Evolutionary conservation across 2,888 invertebrate genomes (phyloP).

Genomic region (Nebria brevicollis): DNA sequence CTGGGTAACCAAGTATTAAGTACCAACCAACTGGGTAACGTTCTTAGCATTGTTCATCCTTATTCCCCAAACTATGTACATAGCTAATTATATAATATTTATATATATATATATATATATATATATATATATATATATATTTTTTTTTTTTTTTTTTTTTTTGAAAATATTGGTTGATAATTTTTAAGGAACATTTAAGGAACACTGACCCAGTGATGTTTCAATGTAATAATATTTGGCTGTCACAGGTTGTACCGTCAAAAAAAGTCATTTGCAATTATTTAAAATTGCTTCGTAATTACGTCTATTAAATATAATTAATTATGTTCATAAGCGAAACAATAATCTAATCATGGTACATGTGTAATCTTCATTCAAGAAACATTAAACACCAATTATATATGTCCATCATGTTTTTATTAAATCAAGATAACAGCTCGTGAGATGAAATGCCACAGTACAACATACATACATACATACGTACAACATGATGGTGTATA

Average conservation of each 20-base stretch:
- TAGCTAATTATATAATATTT: too few relatives aligned
- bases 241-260: background rate
- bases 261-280: background rate
- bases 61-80: too few relatives aligned
- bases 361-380: background rate
- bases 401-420: slow-evolving; percentile 1
- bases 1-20: too few relatives aligned
- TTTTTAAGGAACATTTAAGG: too few relatives aligned
- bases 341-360: background rate
- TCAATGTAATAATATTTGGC: background rate
- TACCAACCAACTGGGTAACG: too few relatives aligned
- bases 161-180: too few relatives aligned
- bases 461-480: background rate
- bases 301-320: background rate
- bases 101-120: too few relatives aligned
- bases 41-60: too few relatives aligned
- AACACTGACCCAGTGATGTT: too few relatives aligned
- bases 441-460: background rate
- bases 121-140: too few relatives aligned
- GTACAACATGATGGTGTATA: background rate
- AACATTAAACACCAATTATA: slow-evolving; percentile 1
- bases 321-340: slow-evolving; percentile 1
- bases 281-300: slow-evolving; percentile 1
- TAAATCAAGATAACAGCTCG: background rate
- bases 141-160: too few relatives aligned